A percentile compares a stretch with the other conserved stretches of the same genome.
Conservation (phyloP, 2,113 vertebrate species). For the Cinclus cinclus region DNA sequence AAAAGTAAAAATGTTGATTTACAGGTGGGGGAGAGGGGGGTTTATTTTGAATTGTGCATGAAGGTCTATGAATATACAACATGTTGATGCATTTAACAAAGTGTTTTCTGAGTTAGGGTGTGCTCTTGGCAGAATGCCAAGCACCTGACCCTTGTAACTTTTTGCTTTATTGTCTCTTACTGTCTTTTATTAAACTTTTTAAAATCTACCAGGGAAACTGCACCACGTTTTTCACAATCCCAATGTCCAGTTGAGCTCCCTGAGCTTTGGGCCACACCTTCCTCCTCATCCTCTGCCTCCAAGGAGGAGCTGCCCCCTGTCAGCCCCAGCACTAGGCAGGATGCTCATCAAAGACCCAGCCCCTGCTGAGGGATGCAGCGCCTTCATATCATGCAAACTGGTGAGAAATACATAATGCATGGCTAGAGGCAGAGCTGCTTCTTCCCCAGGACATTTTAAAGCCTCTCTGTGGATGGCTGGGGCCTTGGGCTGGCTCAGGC, state of each 20-base stretch:
- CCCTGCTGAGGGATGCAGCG: not conserved
- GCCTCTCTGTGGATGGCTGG: not conserved
- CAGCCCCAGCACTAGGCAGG: not conserved
- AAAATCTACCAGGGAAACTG: no score
- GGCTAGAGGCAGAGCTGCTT: not conserved
- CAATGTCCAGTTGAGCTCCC: rapidly evolving
- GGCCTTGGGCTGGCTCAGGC: not conserved
- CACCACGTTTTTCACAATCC: no score
- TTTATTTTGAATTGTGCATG: no score
- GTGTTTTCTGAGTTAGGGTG: no score
- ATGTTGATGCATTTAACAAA: no score
- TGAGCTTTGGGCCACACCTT: not conserved
- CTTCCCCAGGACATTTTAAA: not conserved
- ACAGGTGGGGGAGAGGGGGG: no score
- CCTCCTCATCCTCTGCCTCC: not conserved
- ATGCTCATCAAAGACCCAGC: not conserved
- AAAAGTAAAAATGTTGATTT: no score
- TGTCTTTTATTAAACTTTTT: no score
- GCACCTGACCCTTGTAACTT: no score
- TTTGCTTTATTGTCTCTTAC: no score
- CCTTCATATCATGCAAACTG: not conserved
- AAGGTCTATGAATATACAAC: no score
- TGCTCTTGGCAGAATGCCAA: no score
- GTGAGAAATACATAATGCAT: constrained; percentile 11
- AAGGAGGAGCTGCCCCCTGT: not conserved